Base-by-base conservation (phyloP, 2,797 vertebrate genomes). In the Tiaroga cobitis region DNA sequence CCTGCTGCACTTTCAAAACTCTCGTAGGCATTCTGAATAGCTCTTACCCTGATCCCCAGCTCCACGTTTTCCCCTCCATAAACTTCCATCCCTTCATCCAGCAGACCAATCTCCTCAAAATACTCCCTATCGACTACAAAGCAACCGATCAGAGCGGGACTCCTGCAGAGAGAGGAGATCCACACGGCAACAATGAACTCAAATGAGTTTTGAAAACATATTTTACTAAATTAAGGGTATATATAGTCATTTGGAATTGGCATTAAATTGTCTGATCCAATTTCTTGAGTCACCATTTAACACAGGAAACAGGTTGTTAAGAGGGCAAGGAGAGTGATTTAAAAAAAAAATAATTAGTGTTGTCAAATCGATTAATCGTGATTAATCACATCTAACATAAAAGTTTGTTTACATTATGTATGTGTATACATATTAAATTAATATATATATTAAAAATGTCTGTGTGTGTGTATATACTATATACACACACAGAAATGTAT, bases 51-150 rank as follows among this genome's bases (percentile, higher is more conserved):
- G 92, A 99, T 96, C 61, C 97, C 98, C 0, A 99, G 97, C 93
- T 99, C 98, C 65, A 99, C 98, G 11, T 99, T 99, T 90, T 99
- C 98, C 69, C 98, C 98, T 81, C 98, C 98, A 0, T 99, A 99
- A 32, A 99, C 96, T 90, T 99, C 98, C 98, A 99, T 99, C 87
- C 98, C 98, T 93, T 99, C 98, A 81, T 99, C 98, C 88, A 99
- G 91, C 79, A 99, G 92, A 73, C 98, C 98, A 43, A 99, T 99
- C 94, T 99, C 98, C 89, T 98, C 96, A 94, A 99, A 99, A 92
- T 99, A 99, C 83, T 96, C 95, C 89, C 98, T 94, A 80, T 99
- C 97, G 93, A 98, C 97, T 88, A 99, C 97, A 87, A 99, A 99
- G 94, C 98, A 99, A 89, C 98, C 98, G 91, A 99, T 99, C 94